Conservation (phyloP, 2,113 vertebrate species). For the Sebastes fasciatus region DNA sequence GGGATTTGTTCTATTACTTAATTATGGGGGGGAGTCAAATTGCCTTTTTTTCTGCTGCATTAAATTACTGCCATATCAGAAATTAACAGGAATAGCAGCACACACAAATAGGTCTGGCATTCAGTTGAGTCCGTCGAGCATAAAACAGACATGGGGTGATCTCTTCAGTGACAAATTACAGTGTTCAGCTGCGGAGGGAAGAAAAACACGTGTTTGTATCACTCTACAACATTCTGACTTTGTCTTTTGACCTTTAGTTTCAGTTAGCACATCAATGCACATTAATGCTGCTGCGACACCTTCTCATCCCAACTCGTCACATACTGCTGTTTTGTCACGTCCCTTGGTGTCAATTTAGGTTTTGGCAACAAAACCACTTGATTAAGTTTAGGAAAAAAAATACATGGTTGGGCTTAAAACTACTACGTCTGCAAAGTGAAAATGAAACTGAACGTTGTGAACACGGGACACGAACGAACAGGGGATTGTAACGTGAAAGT, state of each 20-base stretch:
- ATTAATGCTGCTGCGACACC: too few relatives aligned
- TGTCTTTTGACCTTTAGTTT: neutral
- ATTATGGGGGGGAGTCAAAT: conserved; percentile 42
- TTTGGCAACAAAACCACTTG: too few relatives aligned
- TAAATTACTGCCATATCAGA: conserved; percentile 59
- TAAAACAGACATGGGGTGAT: conserved; percentile 40
- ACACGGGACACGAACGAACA: too few relatives aligned
- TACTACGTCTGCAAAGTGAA: too few relatives aligned
- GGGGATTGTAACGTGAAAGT: too few relatives aligned
- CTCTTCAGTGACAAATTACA: conserved; percentile 21
- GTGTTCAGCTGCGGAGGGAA: conserved; percentile 14
- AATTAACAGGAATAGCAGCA: conserved; percentile 50
- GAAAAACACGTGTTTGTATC: neutral
- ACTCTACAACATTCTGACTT: neutral
- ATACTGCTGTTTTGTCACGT: too few relatives aligned
- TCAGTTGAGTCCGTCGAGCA: conserved; percentile 29
- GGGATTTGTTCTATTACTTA: conserved; percentile 50
- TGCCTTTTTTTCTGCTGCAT: conserved; percentile 49
- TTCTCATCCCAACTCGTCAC: too few relatives aligned
- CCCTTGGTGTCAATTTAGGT: too few relatives aligned
- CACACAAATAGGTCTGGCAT: conserved; percentile 38
- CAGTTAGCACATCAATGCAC: neutral
- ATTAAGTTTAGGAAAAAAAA: too few relatives aligned
- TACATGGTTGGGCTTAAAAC: too few relatives aligned
- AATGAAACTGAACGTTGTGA: too few relatives aligned